These are phyloP conservation scores for Eolophus roseicapilla DNA, from an alignment of 2,113 vertebrate genomes.

Conservation along the genomic window DNA sequence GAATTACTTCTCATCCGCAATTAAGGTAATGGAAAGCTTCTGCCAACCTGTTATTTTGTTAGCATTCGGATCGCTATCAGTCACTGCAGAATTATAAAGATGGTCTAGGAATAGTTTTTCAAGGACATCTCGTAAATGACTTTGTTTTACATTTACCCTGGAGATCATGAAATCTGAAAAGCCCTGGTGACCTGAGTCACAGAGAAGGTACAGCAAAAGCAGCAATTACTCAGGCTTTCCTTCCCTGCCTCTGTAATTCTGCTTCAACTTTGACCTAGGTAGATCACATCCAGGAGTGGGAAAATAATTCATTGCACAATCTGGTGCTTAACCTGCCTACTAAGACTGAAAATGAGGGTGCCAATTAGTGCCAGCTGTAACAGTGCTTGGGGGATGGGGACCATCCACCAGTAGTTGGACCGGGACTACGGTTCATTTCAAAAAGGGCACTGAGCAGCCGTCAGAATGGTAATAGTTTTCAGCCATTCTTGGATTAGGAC, in stretches of 20 bases:
- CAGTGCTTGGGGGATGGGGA: not conserved
- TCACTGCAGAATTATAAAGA: not conserved
- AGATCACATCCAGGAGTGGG: not conserved
- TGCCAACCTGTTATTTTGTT: not conserved
- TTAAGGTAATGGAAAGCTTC: constrained; percentile 14
- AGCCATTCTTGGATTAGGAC: not conserved
- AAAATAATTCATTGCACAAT: constrained; percentile 11
- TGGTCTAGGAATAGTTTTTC: not conserved
- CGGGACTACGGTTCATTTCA: not conserved
- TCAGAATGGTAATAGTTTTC: not conserved
- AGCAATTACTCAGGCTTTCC: not conserved
- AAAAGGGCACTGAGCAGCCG: not conserved
- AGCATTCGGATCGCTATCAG: not conserved
- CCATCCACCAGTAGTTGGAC: not conserved
- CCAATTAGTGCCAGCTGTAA: not conserved
- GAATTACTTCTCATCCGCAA: constrained; percentile 15
- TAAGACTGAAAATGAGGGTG: not conserved
- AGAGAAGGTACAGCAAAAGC: not conserved
- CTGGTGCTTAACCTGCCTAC: not conserved
- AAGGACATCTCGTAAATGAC: not conserved
- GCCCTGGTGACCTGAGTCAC: not conserved
- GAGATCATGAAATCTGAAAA: not conserved
- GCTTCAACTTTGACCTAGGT: not conserved
- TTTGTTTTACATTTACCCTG: not conserved
- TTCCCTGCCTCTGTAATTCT: not conserved